phyloP scores from a whole-genome alignment of 2,113 vertebrate genomes.

The Pseudorasbora parva region DNA sequence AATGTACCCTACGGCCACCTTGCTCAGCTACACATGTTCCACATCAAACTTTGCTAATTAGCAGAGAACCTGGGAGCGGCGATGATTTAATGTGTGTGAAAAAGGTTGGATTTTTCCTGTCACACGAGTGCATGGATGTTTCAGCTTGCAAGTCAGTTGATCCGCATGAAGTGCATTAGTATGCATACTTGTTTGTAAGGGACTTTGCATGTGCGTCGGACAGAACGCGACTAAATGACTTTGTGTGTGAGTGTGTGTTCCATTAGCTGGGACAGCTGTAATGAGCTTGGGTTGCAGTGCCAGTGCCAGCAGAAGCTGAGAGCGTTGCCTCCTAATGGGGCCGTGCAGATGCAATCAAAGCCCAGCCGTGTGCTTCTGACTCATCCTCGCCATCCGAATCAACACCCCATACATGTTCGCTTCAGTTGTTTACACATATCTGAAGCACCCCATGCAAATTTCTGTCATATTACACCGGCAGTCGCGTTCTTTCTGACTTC shows the following conservation, averaged over 20 bases:
- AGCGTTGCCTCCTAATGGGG: slow-evolving; percentile 70
- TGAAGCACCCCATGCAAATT: slow-evolving; percentile 8
- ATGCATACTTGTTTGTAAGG: slow-evolving; percentile 20
- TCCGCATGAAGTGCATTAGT: slow-evolving; percentile 10
- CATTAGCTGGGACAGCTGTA: slow-evolving; percentile 79
- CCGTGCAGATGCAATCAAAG: slow-evolving; percentile 42
- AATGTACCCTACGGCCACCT: slow-evolving; percentile 54
- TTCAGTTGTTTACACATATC: slow-evolving; percentile 5
- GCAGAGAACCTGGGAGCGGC: slow-evolving; percentile 73
- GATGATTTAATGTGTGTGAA: slow-evolving; percentile 67
- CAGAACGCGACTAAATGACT: slow-evolving; percentile 56
- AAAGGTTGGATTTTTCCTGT: slow-evolving; percentile 1
- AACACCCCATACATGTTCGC: not conserved
- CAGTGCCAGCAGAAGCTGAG: slow-evolving; percentile 71
- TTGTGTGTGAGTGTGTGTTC: slow-evolving; percentile 64
- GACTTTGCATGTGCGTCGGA: slow-evolving; percentile 47
- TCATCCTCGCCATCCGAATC: slow-evolving; percentile 23
- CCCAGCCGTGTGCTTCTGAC: slow-evolving; percentile 21
- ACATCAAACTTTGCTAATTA: slow-evolving; percentile 73
- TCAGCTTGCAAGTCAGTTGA: slow-evolving; percentile 1
- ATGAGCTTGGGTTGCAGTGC: slow-evolving; percentile 70
- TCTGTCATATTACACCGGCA: slow-evolving; percentile 1
- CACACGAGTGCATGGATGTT: not conserved
- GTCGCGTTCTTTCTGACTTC: slow-evolving; percentile 6
- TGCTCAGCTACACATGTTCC: slow-evolving; percentile 73